Conservation (phyloP, 30 jellyfish, hydroid and myxozoan genomes). For the Aurelia sp. region DNA sequence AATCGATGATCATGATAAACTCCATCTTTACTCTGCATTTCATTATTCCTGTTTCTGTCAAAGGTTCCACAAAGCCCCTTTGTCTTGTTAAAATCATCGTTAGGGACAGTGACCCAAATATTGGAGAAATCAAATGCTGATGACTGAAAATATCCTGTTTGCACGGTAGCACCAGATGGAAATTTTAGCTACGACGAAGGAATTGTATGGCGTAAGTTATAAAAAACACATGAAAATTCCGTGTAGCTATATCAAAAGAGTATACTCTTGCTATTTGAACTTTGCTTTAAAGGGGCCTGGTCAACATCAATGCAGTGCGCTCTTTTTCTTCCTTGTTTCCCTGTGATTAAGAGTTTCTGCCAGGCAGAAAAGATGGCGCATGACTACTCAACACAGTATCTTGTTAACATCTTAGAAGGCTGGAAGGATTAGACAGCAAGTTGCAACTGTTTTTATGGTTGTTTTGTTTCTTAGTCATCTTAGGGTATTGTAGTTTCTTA, state of each 20-base stretch:
- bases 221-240: neutral
- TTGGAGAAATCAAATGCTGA: slow-evolving; percentile 35
- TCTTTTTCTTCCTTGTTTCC: no score
- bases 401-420: no score
- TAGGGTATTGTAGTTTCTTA: no score
- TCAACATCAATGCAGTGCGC: no score
- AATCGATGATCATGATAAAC: neutral
- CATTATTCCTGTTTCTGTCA: slow-evolving; percentile 69
- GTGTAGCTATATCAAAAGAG: neutral
- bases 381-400: no score
- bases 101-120: slow-evolving; percentile 69
- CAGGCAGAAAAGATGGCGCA: no score
- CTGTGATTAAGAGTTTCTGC: no score
- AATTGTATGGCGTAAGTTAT: neutral
- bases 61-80: slow-evolving; percentile 92
- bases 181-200: slow-evolving; percentile 20
- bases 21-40: slow-evolving; percentile 63
- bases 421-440: no score
- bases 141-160: slow-evolving; percentile 4
- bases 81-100: slow-evolving; percentile 78
- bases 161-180: neutral
- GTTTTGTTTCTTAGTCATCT: no score
- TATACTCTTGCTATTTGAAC: neutral
- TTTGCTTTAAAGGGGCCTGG: neutral
- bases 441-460: no score